Evolutionary conservation across 1,140 invertebrate species (phyloP).

Genomic region (Calephelis virginiensis): DNA sequence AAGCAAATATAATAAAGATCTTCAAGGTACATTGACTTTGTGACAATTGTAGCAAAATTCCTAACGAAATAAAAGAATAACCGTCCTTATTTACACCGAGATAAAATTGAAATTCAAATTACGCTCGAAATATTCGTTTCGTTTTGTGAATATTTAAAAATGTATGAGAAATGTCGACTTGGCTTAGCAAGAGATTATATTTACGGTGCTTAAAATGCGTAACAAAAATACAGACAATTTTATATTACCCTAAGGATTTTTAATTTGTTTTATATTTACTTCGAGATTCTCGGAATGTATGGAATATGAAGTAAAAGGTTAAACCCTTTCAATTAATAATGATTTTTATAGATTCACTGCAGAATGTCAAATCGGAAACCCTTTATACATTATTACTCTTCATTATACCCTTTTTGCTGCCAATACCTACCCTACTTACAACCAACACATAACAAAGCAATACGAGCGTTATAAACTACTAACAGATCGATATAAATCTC

Average conservation of each 20-base stretch:
- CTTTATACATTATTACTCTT: too few relatives aligned
- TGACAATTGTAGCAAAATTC: background rate
- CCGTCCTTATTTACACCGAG: background rate
- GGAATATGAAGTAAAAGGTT: background rate
- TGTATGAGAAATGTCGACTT: conserved; percentile 13
- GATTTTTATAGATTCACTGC: too few relatives aligned
- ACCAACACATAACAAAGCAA: too few relatives aligned
- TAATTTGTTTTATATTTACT: background rate
- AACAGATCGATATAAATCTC: too few relatives aligned
- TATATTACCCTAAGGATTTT: conserved; percentile 7
- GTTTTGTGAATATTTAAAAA: conserved; percentile 25
- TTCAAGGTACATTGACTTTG: background rate
- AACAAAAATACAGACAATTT: conserved; percentile 16
- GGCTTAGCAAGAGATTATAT: conserved; percentile 8
- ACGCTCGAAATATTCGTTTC: background rate
- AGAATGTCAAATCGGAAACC: too few relatives aligned
- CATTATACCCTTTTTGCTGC: too few relatives aligned
- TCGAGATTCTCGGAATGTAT: background rate
- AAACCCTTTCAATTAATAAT: too few relatives aligned
- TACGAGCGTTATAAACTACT: too few relatives aligned
- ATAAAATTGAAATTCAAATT: conserved; percentile 20
- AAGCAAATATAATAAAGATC: conserved; percentile 8
- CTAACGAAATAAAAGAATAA: background rate
- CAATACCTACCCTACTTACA: too few relatives aligned
- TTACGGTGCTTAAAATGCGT: conserved; percentile 7